Conservation (phyloP, 2,797 vertebrate species). For the Momotus momota region DNA sequence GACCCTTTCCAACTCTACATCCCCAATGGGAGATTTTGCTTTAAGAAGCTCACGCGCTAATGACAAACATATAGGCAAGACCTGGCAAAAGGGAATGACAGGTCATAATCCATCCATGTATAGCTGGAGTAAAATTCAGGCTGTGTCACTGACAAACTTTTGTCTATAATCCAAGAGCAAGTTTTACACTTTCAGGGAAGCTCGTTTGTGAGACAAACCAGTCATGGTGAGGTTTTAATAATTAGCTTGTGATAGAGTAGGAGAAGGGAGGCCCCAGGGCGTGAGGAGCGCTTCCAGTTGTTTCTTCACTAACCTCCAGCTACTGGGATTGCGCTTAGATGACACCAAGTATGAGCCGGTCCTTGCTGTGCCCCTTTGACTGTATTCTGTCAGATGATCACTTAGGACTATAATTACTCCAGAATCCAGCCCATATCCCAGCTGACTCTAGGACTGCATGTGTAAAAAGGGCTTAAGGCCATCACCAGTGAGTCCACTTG, state of each 20-base stretch:
- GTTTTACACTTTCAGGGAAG: neutral
- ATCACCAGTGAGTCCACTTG: neutral
- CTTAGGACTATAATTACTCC: neutral
- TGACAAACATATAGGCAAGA: neutral
- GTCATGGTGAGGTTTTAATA: neutral
- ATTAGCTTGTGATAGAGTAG: neutral
- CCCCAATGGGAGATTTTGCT: neutral
- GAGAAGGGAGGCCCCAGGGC: neutral
- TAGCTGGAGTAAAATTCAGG: neutral
- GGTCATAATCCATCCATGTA: neutral
- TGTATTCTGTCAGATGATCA: neutral
- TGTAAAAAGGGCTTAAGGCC: neutral
- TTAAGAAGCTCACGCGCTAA: neutral
- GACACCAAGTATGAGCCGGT: neutral
- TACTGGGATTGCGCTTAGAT: neutral
- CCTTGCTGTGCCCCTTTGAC: neutral
- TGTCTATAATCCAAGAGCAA: neutral
- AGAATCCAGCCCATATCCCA: neutral
- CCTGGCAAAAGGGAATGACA: neutral
- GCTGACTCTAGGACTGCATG: neutral
- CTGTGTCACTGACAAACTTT: neutral
- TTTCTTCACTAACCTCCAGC: neutral
- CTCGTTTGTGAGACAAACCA: neutral
- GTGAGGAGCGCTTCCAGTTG: accelerated
- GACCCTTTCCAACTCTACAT: neutral